A percentile compares a stretch with the other conserved stretches of the same genome.
These are phyloP conservation scores for Recurvirostra avosetta DNA, from an alignment of 2,113 vertebrate species.

Conservation along the genomic window DNA sequence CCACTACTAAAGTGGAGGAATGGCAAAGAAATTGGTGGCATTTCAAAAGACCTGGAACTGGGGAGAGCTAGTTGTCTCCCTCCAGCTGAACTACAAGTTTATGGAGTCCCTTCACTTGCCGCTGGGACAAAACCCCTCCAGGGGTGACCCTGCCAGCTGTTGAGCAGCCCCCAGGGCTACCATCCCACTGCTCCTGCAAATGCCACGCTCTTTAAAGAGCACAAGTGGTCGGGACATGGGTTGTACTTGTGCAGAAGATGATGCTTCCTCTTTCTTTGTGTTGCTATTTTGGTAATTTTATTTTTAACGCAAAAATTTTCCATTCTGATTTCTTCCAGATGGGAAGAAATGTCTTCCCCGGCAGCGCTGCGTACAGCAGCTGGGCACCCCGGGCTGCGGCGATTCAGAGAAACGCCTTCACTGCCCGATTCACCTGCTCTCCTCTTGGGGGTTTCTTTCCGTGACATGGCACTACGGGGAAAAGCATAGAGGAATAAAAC, in stretches of 20 bases:
- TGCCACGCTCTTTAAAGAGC: background rate
- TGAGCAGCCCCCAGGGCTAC: background rate
- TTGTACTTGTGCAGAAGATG: background rate
- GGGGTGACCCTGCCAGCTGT: background rate
- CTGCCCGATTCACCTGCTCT: background rate
- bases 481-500: background rate
- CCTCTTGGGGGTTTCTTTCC: background rate
- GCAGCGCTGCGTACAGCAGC: background rate
- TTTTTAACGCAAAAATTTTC: slow-evolving; percentile 46
- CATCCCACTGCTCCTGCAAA: background rate
- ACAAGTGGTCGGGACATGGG: background rate
- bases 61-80: background rate
- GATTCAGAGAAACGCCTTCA: background rate
- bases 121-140: background rate
- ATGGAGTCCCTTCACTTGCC: background rate
- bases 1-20: background rate
- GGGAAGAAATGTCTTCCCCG: slow-evolving; percentile 29
- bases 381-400: background rate
- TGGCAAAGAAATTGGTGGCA: background rate
- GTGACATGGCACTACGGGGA: background rate
- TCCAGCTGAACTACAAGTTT: background rate
- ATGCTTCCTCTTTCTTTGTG: slow-evolving; percentile 32
- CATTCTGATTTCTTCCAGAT: slow-evolving; percentile 63
- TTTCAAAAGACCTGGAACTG: background rate
- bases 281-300: slow-evolving; percentile 57